Evolutionary conservation across 1,140 invertebrate genomes (phyloP), one percentile per base, ranked within the genome.

Genomic region (Leptoteleia sp.): DNA sequence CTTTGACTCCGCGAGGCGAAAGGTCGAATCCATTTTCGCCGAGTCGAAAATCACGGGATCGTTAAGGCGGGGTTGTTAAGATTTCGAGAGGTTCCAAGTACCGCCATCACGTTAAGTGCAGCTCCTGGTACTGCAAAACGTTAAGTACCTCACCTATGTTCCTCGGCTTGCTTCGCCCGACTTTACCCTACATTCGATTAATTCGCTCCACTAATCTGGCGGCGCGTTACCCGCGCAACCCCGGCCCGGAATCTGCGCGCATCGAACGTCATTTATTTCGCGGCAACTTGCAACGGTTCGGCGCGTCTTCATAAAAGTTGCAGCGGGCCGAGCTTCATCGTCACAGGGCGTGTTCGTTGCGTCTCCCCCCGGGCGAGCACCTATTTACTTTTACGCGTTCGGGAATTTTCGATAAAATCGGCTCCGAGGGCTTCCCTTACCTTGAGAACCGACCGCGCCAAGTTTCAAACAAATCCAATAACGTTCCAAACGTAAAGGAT

Each of bases 381-480:
- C 61, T 78, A 78, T 78, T 78, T 67, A 67, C 54, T 72, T 71
- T 77, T 71, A 71, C 67, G 65, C 52, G 45, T 17, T 57, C 8
- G 54, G 57, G 48, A 61, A 78, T 72, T 61, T 59, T 62, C 68
- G 67, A 78, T 68, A 72, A 47, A 31, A 48, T 65, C 45, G 55
- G 48, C 61, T 50, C 29, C 17, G 33, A 52, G 52, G 47, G 13
- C 57, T 50, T 54, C 65, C 55, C 45, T 55, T 67, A 67, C 40
- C 33, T 35, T 8, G 19, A 37, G 29, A 50, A 12, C 17, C 64
- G 65, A 65, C 64, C 76, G 61, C 48, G 67, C 43, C 50, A 76
- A 81, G 47, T 82, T 80, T 42, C 57, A 61, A 79, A 80, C 75
- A 80, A 82, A 80, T 79, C 67, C 78, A 80, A 82, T 80, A 81